Evolutionary conservation across 1,140 invertebrate genomes (phyloP).

Genomic region (Drosophila sucinea): DNA sequence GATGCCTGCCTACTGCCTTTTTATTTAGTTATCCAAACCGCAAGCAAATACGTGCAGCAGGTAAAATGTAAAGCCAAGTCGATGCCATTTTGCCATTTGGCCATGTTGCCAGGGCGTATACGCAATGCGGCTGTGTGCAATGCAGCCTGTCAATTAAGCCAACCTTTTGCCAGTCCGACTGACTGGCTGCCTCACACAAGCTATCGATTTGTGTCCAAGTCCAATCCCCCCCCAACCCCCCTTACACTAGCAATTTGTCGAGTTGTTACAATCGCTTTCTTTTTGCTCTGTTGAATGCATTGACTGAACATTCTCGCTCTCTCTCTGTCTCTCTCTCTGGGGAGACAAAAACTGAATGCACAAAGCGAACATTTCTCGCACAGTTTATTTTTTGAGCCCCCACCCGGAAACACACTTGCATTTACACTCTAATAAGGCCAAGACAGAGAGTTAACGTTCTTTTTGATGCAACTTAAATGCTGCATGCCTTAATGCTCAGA

Average conservation of each 20-base stretch:
- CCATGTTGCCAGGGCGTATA: conserved; percentile 33
- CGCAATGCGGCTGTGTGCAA: conserved; percentile 44
- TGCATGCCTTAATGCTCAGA: conserved; percentile 3
- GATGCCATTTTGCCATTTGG: conserved; percentile 12
- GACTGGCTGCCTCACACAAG: conserved; percentile 27
- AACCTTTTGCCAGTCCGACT: conserved; percentile 21
- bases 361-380: conserved; percentile 72
- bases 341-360: conserved; percentile 49
- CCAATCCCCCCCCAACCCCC: conserved; percentile 1
- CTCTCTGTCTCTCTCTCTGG: conserved; percentile 11
- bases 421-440: conserved; percentile 6
- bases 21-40: conserved; percentile 65
- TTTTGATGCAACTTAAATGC: background rate
- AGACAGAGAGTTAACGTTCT: background rate
- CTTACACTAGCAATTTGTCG: conserved; percentile 34
- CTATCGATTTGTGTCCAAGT: conserved; percentile 52
- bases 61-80: conserved; percentile 21
- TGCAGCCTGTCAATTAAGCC: conserved; percentile 52
- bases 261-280: conserved; percentile 19
- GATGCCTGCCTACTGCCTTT: conserved; percentile 48
- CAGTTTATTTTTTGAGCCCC: conserved; percentile 47
- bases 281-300: conserved; percentile 12
- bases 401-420: conserved; percentile 19
- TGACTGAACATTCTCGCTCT: conserved; percentile 43
- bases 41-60: conserved; percentile 29